These are phyloP conservation scores for Coregonus sp. DNA, from an alignment of 2,797 vertebrate genomes.

Conservation along the genomic window DNA sequence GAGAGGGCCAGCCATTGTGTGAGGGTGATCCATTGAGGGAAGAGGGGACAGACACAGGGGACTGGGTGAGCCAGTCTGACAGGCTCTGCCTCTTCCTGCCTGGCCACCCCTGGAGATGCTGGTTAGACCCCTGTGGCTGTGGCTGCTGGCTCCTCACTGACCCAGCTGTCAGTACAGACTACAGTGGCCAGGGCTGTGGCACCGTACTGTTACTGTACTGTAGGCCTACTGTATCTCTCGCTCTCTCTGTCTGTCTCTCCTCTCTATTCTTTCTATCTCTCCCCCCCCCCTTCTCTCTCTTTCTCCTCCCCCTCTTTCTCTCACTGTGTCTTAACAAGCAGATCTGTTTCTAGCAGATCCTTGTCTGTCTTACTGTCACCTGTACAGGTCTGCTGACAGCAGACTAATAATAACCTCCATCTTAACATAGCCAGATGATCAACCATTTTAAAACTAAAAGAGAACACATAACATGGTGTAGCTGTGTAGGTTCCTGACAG, in stretches of 20 bases:
- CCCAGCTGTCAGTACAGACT: not conserved
- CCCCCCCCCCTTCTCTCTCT: not conserved
- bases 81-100: slow-evolving; percentile 3
- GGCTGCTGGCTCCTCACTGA: not conserved
- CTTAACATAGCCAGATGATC: not conserved
- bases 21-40: not conserved
- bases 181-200: not conserved
- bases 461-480: not conserved
- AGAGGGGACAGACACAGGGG: not conserved
- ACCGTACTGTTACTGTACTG: not conserved
- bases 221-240: not conserved
- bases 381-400: not conserved
- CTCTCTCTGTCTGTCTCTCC: not conserved
- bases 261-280: not conserved
- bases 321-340: not conserved
- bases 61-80: slow-evolving; percentile 9
- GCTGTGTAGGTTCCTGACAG: not conserved
- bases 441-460: not conserved
- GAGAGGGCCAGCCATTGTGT: not conserved
- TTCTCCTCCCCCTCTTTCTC: slow-evolving; percentile 8
- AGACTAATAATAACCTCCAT: not conserved
- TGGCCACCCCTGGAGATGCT: not conserved
- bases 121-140: not conserved
- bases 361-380: not conserved
- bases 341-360: not conserved